A percentile compares a stretch with the other conserved stretches of the same genome.
phyloP scores from a whole-genome alignment of 2,113 vertebrate genomes.

The Meriones unguiculatus region DNA sequence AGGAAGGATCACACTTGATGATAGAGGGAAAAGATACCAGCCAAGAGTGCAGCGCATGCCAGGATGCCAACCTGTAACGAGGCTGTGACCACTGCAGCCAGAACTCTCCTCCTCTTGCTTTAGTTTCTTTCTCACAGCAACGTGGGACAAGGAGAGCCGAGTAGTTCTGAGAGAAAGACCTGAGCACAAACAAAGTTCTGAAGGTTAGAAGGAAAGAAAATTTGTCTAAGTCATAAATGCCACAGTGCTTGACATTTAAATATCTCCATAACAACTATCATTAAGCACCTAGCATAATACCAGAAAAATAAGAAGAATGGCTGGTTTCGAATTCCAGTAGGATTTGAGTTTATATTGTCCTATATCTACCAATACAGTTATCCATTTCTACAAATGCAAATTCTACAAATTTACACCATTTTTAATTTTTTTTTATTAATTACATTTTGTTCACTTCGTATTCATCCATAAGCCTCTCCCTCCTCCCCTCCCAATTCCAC shows the following conservation, averaged over 20 bases:
- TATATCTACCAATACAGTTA: neutral
- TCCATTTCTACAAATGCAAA: neutral
- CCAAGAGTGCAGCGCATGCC: neutral
- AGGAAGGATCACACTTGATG: neutral
- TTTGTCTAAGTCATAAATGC: neutral
- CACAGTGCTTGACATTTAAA: conserved; percentile 13
- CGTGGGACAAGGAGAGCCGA: neutral
- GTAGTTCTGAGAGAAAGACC: neutral
- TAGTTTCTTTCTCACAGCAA: neutral
- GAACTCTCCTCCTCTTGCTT: neutral
- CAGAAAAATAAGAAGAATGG: neutral
- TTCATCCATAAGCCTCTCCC: no score
- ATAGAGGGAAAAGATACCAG: neutral
- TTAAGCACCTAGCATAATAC: neutral
- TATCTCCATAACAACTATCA: conserved; percentile 14
- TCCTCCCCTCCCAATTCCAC: no score
- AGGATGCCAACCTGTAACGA: neutral
- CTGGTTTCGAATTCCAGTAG: neutral
- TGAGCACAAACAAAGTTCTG: neutral
- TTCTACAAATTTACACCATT: neutral
- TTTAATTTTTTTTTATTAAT: no score
- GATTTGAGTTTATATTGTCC: conserved; percentile 1
- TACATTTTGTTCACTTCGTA: no score
- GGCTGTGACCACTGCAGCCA: neutral
- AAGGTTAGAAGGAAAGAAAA: neutral